Evolutionary conservation across 2,797 vertebrate genomes (phyloP), one percentile per base, ranked within the genome.

Genomic region (Microchirus variegatus): DNA sequence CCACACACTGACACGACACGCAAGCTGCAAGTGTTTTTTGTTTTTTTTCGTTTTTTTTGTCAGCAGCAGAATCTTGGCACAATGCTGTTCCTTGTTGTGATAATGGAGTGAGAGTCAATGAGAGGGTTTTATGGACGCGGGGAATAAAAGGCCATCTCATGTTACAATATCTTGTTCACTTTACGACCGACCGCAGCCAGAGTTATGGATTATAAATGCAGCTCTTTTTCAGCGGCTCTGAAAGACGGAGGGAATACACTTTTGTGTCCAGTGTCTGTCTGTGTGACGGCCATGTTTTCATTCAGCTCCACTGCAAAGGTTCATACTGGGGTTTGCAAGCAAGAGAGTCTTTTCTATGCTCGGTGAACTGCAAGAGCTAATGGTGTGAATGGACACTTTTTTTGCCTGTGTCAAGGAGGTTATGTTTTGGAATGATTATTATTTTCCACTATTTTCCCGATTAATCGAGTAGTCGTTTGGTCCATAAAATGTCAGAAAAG

Each of bases 161-260:
- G 50, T 70, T 77, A 59, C 36, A 60, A 63, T 64, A 67, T 63
- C 61, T 54, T 70, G 54, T 81, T 77, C 53, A 63, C 51, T 54
- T 81, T 75, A 49, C 59, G 50, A 70, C 63, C 48, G 58, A 58
- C 8, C 44, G 45, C 47, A 50, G 78, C 70, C 71, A 81, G 44
- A 53, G 53, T 66, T 77, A 70, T 63, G 46, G 76, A 70, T 74
- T 68, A 60, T 52, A 63, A 55, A 71, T 67, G 57, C 37, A 50
- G 55, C 63, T 41, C 42, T 0, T 8, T 5, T 13, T 40, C 38
- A 40, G 12, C 18, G 63, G 61, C 55, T 37, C 14, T 17, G n/a
- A 63, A 47, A 45, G 53, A 51, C 18, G 12, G 40, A 13, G 45
- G 36, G 54, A 59, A 61, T 59, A 60, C n/a, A 60, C 19, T 64